Conservation (phyloP, 2,888 invertebrate species). For the Dioctria linearis region DNA sequence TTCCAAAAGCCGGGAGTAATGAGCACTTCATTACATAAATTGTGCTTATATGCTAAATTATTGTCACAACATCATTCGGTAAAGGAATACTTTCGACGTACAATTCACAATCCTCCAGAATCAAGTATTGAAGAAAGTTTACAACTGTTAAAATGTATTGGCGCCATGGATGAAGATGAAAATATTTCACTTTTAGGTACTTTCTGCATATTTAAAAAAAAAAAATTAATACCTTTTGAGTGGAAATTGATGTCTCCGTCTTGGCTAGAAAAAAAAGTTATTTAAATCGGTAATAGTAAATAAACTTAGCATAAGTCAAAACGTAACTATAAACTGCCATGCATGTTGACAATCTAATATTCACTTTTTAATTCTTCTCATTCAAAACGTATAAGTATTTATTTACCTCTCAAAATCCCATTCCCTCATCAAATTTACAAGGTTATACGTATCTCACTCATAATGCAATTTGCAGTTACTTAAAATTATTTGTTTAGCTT, state of each 20-base stretch:
- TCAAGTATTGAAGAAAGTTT: constrained; percentile 83
- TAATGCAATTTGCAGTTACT: no score
- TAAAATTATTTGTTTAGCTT: no score
- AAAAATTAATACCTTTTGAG: neutral
- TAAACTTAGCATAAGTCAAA: no score
- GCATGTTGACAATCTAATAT: no score
- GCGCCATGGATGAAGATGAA: constrained; percentile 88
- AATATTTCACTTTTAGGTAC: constrained; percentile 81
- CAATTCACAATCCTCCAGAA: constrained; percentile 87
- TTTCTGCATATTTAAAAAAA: neutral
- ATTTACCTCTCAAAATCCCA: no score
- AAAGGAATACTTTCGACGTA: constrained; percentile 84
- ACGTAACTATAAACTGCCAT: no score
- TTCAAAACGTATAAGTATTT: no score
- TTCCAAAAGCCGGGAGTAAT: constrained; percentile 88
- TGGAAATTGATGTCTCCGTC: constrained; percentile 80
- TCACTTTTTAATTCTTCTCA: no score
- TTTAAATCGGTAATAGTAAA: no score
- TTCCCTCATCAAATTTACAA: no score
- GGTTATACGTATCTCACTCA: no score
- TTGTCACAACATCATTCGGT: constrained; percentile 82
- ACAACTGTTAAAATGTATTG: constrained; percentile 80
- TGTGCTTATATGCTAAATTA: constrained; percentile 89
- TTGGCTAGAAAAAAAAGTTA: neutral
- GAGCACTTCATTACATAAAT: constrained; percentile 79